A percentile compares a stretch with the other conserved stretches of the same genome.
Conservation (phyloP, 2,888 invertebrate genomes). For the Timandra comae region DNA sequence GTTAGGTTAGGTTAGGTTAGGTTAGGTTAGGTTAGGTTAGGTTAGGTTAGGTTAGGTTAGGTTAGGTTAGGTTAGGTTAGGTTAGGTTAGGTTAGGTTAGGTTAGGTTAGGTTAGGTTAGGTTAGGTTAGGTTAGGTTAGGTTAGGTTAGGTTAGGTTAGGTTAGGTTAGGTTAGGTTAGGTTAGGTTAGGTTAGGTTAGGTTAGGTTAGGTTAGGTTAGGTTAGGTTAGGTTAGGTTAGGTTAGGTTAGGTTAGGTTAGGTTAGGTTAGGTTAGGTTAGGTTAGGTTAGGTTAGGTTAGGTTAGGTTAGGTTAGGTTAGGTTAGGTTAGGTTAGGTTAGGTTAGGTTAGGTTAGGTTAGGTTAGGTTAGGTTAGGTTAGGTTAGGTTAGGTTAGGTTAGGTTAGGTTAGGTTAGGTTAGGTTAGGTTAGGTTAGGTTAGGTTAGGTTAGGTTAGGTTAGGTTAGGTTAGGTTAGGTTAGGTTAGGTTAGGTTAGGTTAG, state of each 20-base stretch:
- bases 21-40: slow-evolving; percentile 8
- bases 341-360: slow-evolving; percentile 4
- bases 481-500: slow-evolving; percentile 18
- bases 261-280: slow-evolving; percentile 14
- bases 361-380: slow-evolving; percentile 7
- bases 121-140: slow-evolving; percentile 13
- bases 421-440: slow-evolving; percentile 24
- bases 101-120: slow-evolving; percentile 13
- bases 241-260: slow-evolving; percentile 19
- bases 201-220: slow-evolving; percentile 17
- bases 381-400: slow-evolving; percentile 12
- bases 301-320: slow-evolving; percentile 8
- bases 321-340: slow-evolving; percentile 5
- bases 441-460: slow-evolving; percentile 19
- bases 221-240: slow-evolving; percentile 17
- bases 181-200: slow-evolving; percentile 12
- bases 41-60: slow-evolving; percentile 10
- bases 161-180: slow-evolving; percentile 10
- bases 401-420: slow-evolving; percentile 24
- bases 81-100: slow-evolving; percentile 7
- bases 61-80: slow-evolving; percentile 9
- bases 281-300: slow-evolving; percentile 7
- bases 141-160: slow-evolving; percentile 9
- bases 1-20: slow-evolving; percentile 9
- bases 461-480: slow-evolving; percentile 19